Evolutionary conservation across 2,888 invertebrate genomes (phyloP).

Genomic region (Abscondita cerata): DNA sequence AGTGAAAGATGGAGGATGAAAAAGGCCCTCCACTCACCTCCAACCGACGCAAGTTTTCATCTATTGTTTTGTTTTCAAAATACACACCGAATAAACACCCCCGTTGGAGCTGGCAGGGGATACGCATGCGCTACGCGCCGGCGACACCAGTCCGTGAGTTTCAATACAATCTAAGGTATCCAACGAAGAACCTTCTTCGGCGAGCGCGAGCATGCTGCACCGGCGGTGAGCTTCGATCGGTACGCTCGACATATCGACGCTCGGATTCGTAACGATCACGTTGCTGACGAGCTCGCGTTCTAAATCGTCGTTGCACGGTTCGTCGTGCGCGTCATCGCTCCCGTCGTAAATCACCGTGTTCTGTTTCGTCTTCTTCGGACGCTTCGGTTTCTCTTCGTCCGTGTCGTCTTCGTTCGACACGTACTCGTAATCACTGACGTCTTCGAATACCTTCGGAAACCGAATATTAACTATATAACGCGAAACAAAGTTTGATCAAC

Average conservation of each 20-base stretch:
- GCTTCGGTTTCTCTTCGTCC: constrained; percentile 42
- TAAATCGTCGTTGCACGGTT: constrained; percentile 38
- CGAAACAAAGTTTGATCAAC: too few relatives aligned
- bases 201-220: constrained; percentile 63
- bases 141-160: constrained; percentile 56
- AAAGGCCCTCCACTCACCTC: too few relatives aligned
- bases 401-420: constrained; percentile 50
- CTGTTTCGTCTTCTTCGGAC: constrained; percentile 46
- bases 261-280: constrained; percentile 76
- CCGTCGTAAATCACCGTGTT: constrained; percentile 56
- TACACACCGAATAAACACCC: constrained; percentile 83
- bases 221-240: constrained; percentile 60
- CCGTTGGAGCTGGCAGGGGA: constrained; percentile 93
- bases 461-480: not conserved
- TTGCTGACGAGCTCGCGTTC: constrained; percentile 61
- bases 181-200: constrained; percentile 63
- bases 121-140: constrained; percentile 67
- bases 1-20: too few relatives aligned
- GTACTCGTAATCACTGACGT: constrained; percentile 56
- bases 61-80: too few relatives aligned
- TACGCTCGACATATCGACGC: constrained; percentile 67
- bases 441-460: constrained; percentile 55
- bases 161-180: constrained; percentile 61
- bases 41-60: too few relatives aligned
- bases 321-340: constrained; percentile 44